Conservation (phyloP, 2,113 vertebrate species). For the Psilopogon haemacephalus region DNA sequence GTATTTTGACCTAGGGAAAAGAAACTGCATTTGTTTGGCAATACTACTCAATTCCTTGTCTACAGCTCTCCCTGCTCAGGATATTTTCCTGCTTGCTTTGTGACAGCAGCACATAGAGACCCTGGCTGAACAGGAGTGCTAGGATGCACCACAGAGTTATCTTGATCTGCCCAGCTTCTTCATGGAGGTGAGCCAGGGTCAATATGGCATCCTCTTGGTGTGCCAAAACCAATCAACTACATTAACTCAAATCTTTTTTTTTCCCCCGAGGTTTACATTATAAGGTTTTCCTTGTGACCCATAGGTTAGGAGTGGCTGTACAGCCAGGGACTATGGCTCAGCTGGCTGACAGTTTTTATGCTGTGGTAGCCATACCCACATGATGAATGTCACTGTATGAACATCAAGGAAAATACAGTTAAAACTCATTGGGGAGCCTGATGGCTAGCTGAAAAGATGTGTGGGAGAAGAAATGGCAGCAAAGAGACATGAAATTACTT, state of each 20-base stretch:
- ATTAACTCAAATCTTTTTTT: background rate
- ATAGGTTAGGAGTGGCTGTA: background rate
- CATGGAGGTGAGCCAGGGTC: background rate
- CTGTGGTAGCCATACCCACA: background rate
- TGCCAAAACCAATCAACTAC: background rate
- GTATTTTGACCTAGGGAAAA: background rate
- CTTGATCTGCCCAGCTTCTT: background rate
- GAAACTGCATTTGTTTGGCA: background rate
- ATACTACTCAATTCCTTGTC: background rate
- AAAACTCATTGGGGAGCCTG: background rate
- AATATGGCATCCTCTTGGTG: background rate
- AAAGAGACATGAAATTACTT: background rate
- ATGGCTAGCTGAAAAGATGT: background rate
- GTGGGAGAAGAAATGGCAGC: background rate
- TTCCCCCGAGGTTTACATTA: background rate
- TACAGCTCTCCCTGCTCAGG: background rate
- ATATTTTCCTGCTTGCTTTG: background rate
- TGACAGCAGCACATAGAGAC: background rate
- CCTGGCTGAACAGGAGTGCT: background rate
- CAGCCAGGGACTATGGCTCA: background rate
- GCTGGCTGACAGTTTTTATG: background rate
- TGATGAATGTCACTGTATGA: background rate
- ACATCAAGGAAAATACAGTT: background rate
- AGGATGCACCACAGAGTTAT: background rate
- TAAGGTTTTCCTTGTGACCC: background rate